Base-by-base conservation (phyloP, 1,140 invertebrate genomes). In the Heliconius hewitsoni region DNA sequence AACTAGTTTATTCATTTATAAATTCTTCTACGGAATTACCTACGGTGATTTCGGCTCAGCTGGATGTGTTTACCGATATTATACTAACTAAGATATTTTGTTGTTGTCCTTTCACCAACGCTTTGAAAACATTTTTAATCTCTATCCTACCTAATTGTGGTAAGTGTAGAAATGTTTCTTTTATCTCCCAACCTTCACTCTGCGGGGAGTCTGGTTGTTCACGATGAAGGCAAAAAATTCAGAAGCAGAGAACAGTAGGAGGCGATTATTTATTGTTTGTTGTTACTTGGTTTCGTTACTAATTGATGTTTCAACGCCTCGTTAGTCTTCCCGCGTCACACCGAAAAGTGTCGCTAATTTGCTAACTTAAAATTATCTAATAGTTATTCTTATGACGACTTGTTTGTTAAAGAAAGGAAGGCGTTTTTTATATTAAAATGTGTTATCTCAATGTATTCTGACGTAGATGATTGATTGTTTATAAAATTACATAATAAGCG, bases 211-310 rank as follows among this genome's bases (percentile, higher is more conserved):
- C 77, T 77, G 34, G 23, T 55, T 50, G 74, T 23, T 71, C 71
- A 19, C 11, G 5, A 66, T 66, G 60, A 30, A 77, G 13, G 81
- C 75, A 84, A 87, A 87, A 90, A 91, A 81, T 46, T 77, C 82
- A 85, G 86, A 82, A 90, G 84, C 83, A n/a, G 0, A 19, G 3
- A 83, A 86, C 86, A 89, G 85, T 89, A 87, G 85, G 86, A 83
- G 77, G 74, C 79, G 81, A 88, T 91, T 81, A 83, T 89, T 91
- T 81, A 83, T 89, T 87, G 82, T 87, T 86, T 88, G 77, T 87
- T 84, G 82, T 89, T 86, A 83, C 86, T 85, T 87, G 72, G 52
- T 79, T 55, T 87, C 71, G 81, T 84, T 82, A 86, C 82, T 86
- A 87, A 90, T 90, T 52, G 76, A 71, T 83, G 74, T 83, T 77